Evolutionary conservation across 1,140 invertebrate genomes (phyloP).

Genomic region (Drosophila bocqueti): DNA sequence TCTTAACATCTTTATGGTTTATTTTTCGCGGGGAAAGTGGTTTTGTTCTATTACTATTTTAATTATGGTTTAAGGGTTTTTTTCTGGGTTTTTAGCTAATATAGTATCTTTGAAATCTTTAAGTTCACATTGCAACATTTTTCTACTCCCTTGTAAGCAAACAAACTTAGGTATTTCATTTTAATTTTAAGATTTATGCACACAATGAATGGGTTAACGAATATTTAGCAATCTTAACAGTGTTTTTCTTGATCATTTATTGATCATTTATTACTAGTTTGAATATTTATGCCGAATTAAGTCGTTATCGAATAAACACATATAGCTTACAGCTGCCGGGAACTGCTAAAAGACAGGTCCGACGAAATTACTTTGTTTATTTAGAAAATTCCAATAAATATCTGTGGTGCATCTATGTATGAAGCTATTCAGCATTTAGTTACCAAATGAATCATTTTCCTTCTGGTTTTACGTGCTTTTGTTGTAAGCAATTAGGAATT

Average conservation of each 20-base stretch:
- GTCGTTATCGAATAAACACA: conserved; percentile 7
- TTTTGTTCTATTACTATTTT: too few relatives aligned
- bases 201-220: neutral
- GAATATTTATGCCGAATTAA: conserved; percentile 6
- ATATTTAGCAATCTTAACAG: neutral
- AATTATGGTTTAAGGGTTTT: too few relatives aligned
- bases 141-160: too few relatives aligned
- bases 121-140: too few relatives aligned
- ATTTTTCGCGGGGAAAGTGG: neutral
- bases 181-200: too few relatives aligned
- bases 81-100: too few relatives aligned
- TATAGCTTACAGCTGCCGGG: neutral
- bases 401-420: neutral
- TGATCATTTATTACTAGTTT: neutral
- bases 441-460: neutral
- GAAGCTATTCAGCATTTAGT: neutral
- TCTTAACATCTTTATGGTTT: too few relatives aligned
- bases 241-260: neutral
- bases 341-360: neutral
- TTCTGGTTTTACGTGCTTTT: neutral
- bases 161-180: too few relatives aligned
- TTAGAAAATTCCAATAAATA: neutral
- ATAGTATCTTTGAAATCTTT: too few relatives aligned
- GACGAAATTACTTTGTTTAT: conserved; percentile 5
- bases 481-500: neutral